Evolutionary conservation across 1,140 invertebrate genomes (phyloP).

Genomic region (Lineus longissimus): DNA sequence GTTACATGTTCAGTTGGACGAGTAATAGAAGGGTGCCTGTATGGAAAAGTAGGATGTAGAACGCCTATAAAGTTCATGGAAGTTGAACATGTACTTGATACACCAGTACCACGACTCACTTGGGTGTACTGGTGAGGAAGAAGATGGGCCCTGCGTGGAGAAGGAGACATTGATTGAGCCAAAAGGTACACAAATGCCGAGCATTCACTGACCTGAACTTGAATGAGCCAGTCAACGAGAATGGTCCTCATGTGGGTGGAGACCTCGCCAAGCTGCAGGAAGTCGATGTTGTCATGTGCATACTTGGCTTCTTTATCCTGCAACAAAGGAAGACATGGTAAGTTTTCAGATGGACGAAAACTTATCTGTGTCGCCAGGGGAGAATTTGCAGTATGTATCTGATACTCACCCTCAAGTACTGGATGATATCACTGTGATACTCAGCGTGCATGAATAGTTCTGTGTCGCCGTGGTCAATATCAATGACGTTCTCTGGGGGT

Average conservation of each 20-base stretch:
- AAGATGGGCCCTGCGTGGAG: not conserved
- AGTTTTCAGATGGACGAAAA: conserved; percentile 11
- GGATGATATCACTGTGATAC: conserved; percentile 36
- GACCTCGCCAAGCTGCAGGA: conserved; percentile 23
- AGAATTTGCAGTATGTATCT: conserved; percentile 20
- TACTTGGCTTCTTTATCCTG: conserved; percentile 5
- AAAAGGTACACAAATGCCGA: not conserved
- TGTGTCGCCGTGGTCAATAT: conserved; percentile 25
- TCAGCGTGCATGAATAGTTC: conserved; percentile 26
- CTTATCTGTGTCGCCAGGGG: conserved; percentile 25
- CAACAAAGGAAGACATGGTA: not conserved
- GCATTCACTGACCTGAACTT: conserved; percentile 43
- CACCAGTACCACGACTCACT: conserved; percentile 43
- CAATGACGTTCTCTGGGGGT: conserved; percentile 21
- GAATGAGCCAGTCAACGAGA: conserved; percentile 47
- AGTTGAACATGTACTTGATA: too few species aligned
- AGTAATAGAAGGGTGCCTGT: too few species aligned
- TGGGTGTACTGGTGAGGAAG: conserved; percentile 44
- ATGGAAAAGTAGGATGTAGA: too few species aligned
- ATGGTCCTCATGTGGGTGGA: conserved; percentile 38
- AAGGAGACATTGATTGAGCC: not conserved
- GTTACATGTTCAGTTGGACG: too few species aligned
- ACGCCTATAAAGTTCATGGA: too few species aligned
- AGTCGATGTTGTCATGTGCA: not conserved
- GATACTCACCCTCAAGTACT: conserved; percentile 32